Evolutionary conservation across 92 coral and sea anemone genomes (phyloP), one percentile per base, ranked within the genome.

Genomic region (Phenganax marumi): DNA sequence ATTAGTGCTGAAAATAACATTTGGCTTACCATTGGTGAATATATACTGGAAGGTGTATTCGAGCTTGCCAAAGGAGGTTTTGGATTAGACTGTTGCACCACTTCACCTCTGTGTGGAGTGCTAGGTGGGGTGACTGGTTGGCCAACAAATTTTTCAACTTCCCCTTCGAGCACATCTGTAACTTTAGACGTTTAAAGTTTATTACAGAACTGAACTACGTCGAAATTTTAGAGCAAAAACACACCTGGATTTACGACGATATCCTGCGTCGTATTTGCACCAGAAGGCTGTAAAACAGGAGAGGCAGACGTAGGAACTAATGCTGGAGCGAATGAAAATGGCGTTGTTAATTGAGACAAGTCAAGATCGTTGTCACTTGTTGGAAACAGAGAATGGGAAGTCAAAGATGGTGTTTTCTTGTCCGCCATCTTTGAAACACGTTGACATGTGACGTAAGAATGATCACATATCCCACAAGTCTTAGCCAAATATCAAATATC

Each of bases 391-490:
- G 73, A 78, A 78, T 78, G 83, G 17, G 83, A 78, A 78, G 83
- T 78, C 58, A 78, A 26, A 8, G 83, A 78, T 10, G 83, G 43
- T 74, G 79, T 43, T 78, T 71, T 78, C 83, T 91, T 87, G 91
- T 95, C 97, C 98, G 98, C 97, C 98, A 95, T 95, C 86, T 33
- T 95, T 95, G 98, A 92, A 97, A 95, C 95, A 78, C 83, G 81
- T 77, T 55, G 81, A 56, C 73, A 56, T 58, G 26, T 66, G 43
- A 33, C 43, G 43, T 33, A 33, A 33, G 43, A 33, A 33, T 66
- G 7, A 66, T 9, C 72, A 33, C 50, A 66, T 66, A 66, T 54
- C 81, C 81, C 81, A 76, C 19, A 76, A 48, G 13, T 33, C 68
- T 74, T 53, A 12, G 47, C 9, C 16, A 25, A 18, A 25, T 66